A percentile compares a stretch with the other conserved stretches of the same genome.
These are phyloP conservation scores for Halocaridina rubra DNA, from an alignment of 2,888 invertebrate genomes.

Conservation along the genomic window DNA sequence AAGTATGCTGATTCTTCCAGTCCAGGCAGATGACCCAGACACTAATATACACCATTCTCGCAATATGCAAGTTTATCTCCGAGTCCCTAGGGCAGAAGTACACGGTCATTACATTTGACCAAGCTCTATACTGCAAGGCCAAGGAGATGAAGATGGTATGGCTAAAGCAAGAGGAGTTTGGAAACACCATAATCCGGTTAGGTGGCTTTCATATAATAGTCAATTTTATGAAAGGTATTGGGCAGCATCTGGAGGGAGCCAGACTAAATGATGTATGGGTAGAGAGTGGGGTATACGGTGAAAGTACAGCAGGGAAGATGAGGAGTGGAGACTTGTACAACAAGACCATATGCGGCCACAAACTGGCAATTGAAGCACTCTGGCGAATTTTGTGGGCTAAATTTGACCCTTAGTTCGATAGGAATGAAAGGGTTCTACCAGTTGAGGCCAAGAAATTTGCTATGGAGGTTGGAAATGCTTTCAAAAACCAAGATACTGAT, in stretches of 20 bases:
- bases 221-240: not conserved
- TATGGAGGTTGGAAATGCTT: no score
- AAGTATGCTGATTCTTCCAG: not conserved
- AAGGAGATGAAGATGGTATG: not conserved
- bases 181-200: not conserved
- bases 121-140: not conserved
- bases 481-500: not conserved
- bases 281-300: no score
- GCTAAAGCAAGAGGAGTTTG: not conserved
- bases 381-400: not conserved
- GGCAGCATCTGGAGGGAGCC: not conserved
- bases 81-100: not conserved
- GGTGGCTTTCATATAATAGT: not conserved
- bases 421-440: not conserved
- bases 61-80: not conserved
- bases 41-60: not conserved
- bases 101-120: not conserved
- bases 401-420: not conserved
- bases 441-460: not conserved
- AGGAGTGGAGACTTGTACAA: not conserved
- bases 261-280: not conserved
- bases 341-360: not conserved
- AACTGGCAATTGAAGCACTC: not conserved
- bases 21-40: not conserved
- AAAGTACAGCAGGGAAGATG: no score